phyloP scores from a whole-genome alignment of 2,113 vertebrate species.

The Steatornis caripensis region DNA sequence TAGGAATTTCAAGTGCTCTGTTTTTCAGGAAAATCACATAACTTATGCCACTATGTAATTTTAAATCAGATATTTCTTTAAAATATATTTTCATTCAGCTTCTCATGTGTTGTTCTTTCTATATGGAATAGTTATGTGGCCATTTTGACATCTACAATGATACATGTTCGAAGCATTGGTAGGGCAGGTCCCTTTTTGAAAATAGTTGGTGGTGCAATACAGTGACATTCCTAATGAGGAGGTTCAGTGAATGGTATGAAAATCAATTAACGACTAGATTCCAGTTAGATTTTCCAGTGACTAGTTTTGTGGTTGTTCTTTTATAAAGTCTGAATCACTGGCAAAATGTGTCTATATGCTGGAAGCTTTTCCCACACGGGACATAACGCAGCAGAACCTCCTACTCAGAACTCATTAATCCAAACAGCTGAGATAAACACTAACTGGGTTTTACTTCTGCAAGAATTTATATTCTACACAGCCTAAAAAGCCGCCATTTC shows the following conservation, averaged over 20 bases:
- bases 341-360: background rate
- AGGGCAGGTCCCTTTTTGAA: background rate
- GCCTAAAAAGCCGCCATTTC: background rate
- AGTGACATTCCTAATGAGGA: background rate
- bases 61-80: background rate
- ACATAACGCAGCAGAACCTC: background rate
- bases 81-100: background rate
- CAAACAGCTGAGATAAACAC: background rate
- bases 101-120: background rate
- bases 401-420: background rate
- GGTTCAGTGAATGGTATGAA: background rate
- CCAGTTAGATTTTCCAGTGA: background rate
- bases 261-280: background rate
- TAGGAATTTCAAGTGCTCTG: background rate
- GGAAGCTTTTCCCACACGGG: background rate
- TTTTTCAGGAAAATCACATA: background rate
- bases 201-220: background rate
- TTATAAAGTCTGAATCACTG: background rate
- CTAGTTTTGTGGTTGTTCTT: background rate
- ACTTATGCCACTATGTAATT: background rate
- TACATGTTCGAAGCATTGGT: background rate
- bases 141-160: background rate
- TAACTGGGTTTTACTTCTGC: background rate
- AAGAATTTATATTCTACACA: background rate
- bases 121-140: background rate